Evolutionary conservation across 30 jellyfish, hydroid and myxozoan species (phyloP), one percentile per base, ranked within the genome.

Genomic region (Phacellophora camtschatica): DNA sequence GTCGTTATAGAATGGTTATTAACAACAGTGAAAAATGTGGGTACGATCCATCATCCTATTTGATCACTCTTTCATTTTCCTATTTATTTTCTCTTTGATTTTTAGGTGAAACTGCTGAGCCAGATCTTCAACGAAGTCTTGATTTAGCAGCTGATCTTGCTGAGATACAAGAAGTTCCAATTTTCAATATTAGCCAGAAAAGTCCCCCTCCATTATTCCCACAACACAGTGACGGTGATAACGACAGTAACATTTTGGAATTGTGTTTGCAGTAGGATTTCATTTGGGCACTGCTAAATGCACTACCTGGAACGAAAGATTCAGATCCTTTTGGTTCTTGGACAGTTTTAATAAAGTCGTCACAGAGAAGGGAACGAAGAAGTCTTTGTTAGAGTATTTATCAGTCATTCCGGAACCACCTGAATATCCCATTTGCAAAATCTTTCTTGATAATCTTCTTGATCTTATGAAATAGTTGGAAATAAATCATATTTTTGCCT

Each of bases 401-500:
- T 75, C 85, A 72, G 85, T 72, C 39, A 72, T 72, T 72, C 85
- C 58, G 15, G 58, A 46, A 66, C 85, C 85, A 4, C 57, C 85
- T 23, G 76, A 72, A 49, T 72, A 72, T 33, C 76, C 72, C 25
- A 66, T 72, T 39, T 72, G 85, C 75, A 72, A 72, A 32, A 24
- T 13, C 41, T 75, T 58, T 27, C 68, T 58, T 39, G 88, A 75
- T 39, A 58, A 19, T 5, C 31, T 75, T 37, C 53, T 75, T 67
- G 37, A 39, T 54, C 56, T 75, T 46, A 72, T 72, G 75, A 72
- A 72, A 33, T 75, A 72, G 57, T 31, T 72, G 36, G 85, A 72
- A 19, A 49, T 72, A 23, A 16, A 28, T 16, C 85, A 72, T 49
- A 72, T 51, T 4, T 72, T 19, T 79, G 86, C 90, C 34, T 75